These are phyloP conservation scores for Pachydiplax longipennis DNA, from an alignment of 2,888 invertebrate genomes.

Conservation along the genomic window DNA sequence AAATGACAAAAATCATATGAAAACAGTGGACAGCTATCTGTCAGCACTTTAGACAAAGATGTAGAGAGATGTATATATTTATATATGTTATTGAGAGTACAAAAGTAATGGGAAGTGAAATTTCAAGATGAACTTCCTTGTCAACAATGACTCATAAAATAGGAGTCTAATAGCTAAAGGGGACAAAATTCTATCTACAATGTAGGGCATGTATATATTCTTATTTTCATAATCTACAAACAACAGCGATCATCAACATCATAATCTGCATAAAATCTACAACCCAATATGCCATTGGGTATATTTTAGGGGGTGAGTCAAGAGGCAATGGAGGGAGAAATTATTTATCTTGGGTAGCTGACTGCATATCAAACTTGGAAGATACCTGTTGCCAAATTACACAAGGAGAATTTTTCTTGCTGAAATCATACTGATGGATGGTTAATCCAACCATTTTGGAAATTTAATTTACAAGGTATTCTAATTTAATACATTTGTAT, in stretches of 20 bases:
- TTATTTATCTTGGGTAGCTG: conserved; percentile 29
- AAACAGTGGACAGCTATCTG: conserved; percentile 45
- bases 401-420: not conserved
- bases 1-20: conserved; percentile 45
- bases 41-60: conserved; percentile 44
- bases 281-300: conserved; percentile 29
- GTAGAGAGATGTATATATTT: conserved; percentile 43
- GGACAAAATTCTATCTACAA: conserved; percentile 36
- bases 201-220: conserved; percentile 44
- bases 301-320: conserved; percentile 19
- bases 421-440: not conserved
- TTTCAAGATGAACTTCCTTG: conserved; percentile 45
- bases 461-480: not conserved
- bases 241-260: conserved; percentile 44
- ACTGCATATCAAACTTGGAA: conserved; percentile 23
- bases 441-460: conserved; percentile 19
- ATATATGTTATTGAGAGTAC: conserved; percentile 44
- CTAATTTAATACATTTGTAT: not conserved
- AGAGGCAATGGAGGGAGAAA: conserved; percentile 38
- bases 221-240: conserved; percentile 43
- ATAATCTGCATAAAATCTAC: conserved; percentile 45
- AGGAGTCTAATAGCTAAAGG: conserved; percentile 41
- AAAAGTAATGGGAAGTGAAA: conserved; percentile 45
- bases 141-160: conserved; percentile 44
- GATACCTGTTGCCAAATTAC: conserved; percentile 18